Conservation (phyloP, 2,888 invertebrate species). For the Diaphora mendica region DNA sequence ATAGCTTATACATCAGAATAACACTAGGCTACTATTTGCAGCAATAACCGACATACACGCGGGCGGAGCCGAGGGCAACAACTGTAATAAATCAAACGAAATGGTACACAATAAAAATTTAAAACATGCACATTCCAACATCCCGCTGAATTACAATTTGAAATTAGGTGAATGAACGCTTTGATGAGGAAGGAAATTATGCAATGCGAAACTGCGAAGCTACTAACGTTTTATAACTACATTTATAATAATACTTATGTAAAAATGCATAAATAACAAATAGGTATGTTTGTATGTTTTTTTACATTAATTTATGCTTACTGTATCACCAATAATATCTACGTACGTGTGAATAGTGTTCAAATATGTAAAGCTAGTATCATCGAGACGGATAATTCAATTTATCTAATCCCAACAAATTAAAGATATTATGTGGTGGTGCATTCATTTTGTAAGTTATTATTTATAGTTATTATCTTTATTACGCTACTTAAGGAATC, state of each 20-base stretch:
- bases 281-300: not conserved
- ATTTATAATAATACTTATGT: no score
- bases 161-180: constrained; percentile 32
- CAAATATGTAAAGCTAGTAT: not conserved
- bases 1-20: no score
- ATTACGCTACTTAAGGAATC: not conserved
- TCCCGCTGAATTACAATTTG: not conserved
- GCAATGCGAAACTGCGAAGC: not conserved
- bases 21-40: no score
- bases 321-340: not conserved
- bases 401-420: not conserved
- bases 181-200: constrained; percentile 47
- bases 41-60: no score
- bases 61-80: no score
- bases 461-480: not conserved
- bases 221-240: not conserved
- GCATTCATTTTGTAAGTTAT: not conserved
- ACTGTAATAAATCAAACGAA: not conserved
- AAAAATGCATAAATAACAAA: not conserved
- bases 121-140: not conserved
- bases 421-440: not conserved
- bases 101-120: not conserved
- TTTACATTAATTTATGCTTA: not conserved
- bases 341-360: not conserved
- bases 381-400: not conserved